These are phyloP conservation scores for rat (Rattus norvegicus) DNA, from an alignment of 2,113 vertebrate genomes.

Conservation along the genomic window GRCr8 NC_086027.1:32137501-32138000, in stretches of 20 bases:
- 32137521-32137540: too few relatives aligned
- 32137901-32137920: background rate
- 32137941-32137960: background rate
- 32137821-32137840: background rate
- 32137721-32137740: background rate
- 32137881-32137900: background rate
- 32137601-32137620: too few relatives aligned
- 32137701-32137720: background rate
- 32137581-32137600: too few relatives aligned
- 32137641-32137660: too few relatives aligned
- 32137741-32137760: background rate
- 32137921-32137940: background rate
- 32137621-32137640: too few relatives aligned
- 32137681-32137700: background rate
- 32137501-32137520: too few relatives aligned
- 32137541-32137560: too few relatives aligned
- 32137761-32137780: background rate
- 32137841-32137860: background rate
- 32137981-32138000: background rate
- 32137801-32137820: background rate
- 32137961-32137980: background rate
- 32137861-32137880: background rate
- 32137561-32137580: too few relatives aligned
- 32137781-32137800: background rate
- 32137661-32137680: background rate